phyloP scores from a whole-genome alignment of 2,888 invertebrate genomes.

The Branchellion lobata region DNA sequence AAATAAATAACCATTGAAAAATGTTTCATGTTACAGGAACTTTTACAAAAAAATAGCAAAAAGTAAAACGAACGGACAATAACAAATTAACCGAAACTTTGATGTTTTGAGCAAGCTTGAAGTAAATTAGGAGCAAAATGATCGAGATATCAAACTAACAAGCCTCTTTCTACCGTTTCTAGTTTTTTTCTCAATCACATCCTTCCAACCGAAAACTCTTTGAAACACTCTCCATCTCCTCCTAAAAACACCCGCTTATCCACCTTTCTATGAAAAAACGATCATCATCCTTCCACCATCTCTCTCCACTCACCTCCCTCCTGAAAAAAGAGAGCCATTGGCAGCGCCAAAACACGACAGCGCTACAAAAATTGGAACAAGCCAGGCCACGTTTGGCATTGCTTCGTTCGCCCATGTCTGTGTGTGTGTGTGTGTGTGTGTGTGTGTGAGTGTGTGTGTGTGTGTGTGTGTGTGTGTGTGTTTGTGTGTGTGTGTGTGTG shows the following conservation, averaged over 20 bases:
- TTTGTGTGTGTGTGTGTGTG: too few relatives aligned
- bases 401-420: slow-evolving; percentile 52
- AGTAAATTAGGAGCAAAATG: not conserved
- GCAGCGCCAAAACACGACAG: slow-evolving; percentile 53
- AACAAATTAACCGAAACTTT: not conserved
- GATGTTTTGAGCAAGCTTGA: not conserved
- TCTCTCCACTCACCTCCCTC: slow-evolving; percentile 50
- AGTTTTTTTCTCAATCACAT: not conserved
- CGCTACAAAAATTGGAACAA: slow-evolving; percentile 53
- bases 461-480: too few relatives aligned
- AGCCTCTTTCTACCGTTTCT: not conserved
- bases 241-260: too few relatives aligned
- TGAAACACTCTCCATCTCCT: too few relatives aligned
- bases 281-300: too few relatives aligned
- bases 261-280: too few relatives aligned
- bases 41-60: too few relatives aligned
- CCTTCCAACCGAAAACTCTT: too few relatives aligned
- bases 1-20: too few relatives aligned
- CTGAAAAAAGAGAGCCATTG: slow-evolving; percentile 61
- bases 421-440: not conserved
- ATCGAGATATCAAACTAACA: not conserved
- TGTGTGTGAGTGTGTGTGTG: not conserved
- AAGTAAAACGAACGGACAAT: too few relatives aligned
- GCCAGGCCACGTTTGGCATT: slow-evolving; percentile 47
- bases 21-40: too few relatives aligned